Evolutionary conservation across 2,113 vertebrate genomes (phyloP), one percentile per base, ranked within the genome.

Genomic region (Forbesichthys papilliferus): DNA sequence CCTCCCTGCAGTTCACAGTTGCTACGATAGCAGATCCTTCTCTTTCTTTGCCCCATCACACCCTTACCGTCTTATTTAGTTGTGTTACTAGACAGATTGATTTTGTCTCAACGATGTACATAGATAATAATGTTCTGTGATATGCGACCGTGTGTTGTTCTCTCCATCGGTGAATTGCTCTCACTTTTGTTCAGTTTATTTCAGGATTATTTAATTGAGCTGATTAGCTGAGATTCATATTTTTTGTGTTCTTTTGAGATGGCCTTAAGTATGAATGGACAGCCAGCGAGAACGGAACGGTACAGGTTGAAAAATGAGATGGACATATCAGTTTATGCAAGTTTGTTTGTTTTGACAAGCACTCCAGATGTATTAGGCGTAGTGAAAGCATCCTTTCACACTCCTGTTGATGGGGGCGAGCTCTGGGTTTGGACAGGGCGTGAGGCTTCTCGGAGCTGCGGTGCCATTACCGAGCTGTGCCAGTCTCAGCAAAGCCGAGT

Each of bases 211-310:
- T 89, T 84, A 83, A 48, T 66, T 13, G 63, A 71, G 63, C n/a
- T 34, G 57, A 56, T 52, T 56, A 51, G 64, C 59, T 42, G 36
- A 83, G 5, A 10, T 49, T 42, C 27, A 27, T 27, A 2, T 27
- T 3, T 9, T 51, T 75, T 70, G 75, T 12, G 42, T 42, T 66
- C 51, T 54, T 13, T 20, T 36, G 64, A 77, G 73, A 52, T 42
- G 81, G 82, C 83, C 84, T 86, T 84, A 85, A 54, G 61, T 73
- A 64, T 81, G 78, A 84, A 75, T 80, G 80, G 52, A 81, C 14
- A 36, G 58, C 58, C 2, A 18, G 36, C 14, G 48, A 69, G 12
- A 57, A 67, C 11, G 5, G 48, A 69, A 63, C 48, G 46, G n/a
- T 54, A 48, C 47, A 76, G 61, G 61, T 51, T 68, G 61, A 11